Evolutionary conservation across 2,888 invertebrate species (phyloP).

Genomic region (Hermaeophaga mercurialis): DNA sequence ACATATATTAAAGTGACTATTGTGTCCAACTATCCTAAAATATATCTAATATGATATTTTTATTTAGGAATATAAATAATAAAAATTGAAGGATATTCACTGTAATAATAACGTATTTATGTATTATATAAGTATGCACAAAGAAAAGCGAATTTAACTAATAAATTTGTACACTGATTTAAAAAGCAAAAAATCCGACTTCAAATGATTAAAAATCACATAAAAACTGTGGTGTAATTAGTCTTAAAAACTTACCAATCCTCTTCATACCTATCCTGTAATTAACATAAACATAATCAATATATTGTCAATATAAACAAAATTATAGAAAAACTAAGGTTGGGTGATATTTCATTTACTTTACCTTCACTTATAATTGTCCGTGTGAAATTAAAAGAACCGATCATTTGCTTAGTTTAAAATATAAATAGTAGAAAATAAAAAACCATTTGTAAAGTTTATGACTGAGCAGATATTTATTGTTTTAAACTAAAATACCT

Average conservation of each 20-base stretch:
- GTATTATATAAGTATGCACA: too few relatives aligned
- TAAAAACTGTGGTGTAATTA: slow-evolving; percentile 26
- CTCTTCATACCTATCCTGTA: slow-evolving; percentile 55
- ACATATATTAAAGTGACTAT: too few relatives aligned
- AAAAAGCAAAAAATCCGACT: not conserved
- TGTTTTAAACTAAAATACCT: not conserved
- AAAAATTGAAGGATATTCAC: too few relatives aligned
- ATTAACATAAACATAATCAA: slow-evolving; percentile 51
- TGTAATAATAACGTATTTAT: too few relatives aligned
- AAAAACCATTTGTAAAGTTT: too few relatives aligned
- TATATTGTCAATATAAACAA: slow-evolving; percentile 34
- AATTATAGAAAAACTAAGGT: slow-evolving; percentile 24
- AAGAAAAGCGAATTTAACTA: too few relatives aligned
- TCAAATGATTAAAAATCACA: slow-evolving; percentile 19
- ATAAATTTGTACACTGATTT: too few relatives aligned
- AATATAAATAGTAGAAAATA: not conserved
- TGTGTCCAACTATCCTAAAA: too few relatives aligned
- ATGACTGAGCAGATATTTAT: not conserved
- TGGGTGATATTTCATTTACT: slow-evolving; percentile 23
- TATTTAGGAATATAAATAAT: too few relatives aligned
- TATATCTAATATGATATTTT: too few relatives aligned
- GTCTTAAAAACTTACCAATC: slow-evolving; percentile 53
- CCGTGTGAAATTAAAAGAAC: not conserved
- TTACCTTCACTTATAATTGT: slow-evolving; percentile 28
- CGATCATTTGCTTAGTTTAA: not conserved